A percentile compares a stretch with the other conserved stretches of the same genome.
Conservation (phyloP, 2,888 invertebrate species). For the Priocnemis perturbator region DNA sequence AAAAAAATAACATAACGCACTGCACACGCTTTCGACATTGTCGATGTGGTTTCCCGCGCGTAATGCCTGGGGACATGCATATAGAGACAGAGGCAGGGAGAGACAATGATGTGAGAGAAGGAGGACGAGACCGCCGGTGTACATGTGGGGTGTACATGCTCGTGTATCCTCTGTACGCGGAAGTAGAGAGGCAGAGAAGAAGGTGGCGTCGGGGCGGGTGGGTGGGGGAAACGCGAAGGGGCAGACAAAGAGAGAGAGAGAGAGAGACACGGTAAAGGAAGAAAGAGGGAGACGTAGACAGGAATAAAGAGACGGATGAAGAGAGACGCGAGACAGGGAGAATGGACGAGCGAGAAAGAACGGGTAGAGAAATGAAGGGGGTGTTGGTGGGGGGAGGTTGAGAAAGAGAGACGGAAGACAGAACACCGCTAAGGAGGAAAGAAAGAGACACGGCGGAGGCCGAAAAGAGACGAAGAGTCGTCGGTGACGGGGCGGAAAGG, state of each 20-base stretch:
- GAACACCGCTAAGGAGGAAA: neutral
- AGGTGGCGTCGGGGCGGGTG: conserved; percentile 13
- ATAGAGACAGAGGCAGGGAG: too few relatives aligned
- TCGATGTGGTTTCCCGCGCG: neutral
- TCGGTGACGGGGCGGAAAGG: conserved; percentile 8
- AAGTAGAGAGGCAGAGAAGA: conserved; percentile 42
- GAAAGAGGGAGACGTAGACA: conserved; percentile 9
- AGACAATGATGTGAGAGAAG: too few relatives aligned
- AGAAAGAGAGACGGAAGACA: neutral
- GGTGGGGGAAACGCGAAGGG: neutral
- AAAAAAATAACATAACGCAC: neutral
- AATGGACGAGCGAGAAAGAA: conserved; percentile 1
- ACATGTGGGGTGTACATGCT: conserved; percentile 16
- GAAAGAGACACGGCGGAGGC: neutral
- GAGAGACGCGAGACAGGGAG: conserved; percentile 12
- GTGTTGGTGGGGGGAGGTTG: neutral
- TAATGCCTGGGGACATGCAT: too few relatives aligned
- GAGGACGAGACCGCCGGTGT: neutral
- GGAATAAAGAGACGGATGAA: conserved; percentile 17
- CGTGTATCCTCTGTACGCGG: conserved; percentile 49
- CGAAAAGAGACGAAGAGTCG: conserved; percentile 14
- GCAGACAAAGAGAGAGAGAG: neutral
- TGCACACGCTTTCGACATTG: neutral
- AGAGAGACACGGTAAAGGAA: neutral
- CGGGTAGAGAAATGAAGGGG: too few relatives aligned